A percentile compares a stretch with the other conserved stretches of the same genome.
phyloP scores from a whole-genome alignment of 1,140 invertebrate species.

The Wiebesia pumilae region DNA sequence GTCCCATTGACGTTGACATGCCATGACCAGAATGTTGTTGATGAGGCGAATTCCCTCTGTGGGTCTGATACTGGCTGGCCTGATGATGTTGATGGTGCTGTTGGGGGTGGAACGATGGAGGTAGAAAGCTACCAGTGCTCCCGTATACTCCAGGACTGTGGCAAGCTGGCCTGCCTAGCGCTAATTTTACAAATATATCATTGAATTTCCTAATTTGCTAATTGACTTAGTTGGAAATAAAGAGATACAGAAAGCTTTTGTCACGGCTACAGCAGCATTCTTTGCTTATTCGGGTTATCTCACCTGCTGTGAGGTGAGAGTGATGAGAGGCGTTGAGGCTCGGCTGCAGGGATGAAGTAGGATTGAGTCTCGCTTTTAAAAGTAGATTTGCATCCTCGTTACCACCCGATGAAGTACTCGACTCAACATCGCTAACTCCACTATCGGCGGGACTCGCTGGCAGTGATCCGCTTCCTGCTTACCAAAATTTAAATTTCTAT shows the following conservation, averaged over 20 bases:
- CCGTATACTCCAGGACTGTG: constrained; percentile 74
- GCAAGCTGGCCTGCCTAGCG: constrained; percentile 75
- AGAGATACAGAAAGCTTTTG: background rate
- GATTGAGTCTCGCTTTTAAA: constrained; percentile 86
- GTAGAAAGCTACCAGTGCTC: constrained; percentile 66
- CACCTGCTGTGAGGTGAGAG: constrained; percentile 71
- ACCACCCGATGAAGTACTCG: constrained; percentile 89
- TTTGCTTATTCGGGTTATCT: constrained; percentile 25
- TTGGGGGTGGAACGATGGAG: constrained; percentile 71
- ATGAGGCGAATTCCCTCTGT: constrained; percentile 71
- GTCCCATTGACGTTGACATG: constrained; percentile 71
- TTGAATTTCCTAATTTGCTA: background rate
- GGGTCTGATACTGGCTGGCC: constrained; percentile 69
- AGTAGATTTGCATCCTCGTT: constrained; percentile 88
- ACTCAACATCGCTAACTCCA: constrained; percentile 97
- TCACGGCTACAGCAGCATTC: background rate
- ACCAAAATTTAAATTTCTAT: background rate
- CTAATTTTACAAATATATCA: constrained; percentile 3
- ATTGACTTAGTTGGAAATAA: background rate
- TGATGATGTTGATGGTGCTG: constrained; percentile 61
- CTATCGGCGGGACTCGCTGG: constrained; percentile 97
- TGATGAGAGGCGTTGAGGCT: constrained; percentile 70
- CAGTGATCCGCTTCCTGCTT: constrained; percentile 84
- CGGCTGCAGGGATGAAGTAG: constrained; percentile 72
- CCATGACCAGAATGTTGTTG: constrained; percentile 69